These are phyloP conservation scores for Ctenosaura bakeri DNA, from an alignment of 2,797 vertebrate species.

Conservation along the genomic window DNA sequence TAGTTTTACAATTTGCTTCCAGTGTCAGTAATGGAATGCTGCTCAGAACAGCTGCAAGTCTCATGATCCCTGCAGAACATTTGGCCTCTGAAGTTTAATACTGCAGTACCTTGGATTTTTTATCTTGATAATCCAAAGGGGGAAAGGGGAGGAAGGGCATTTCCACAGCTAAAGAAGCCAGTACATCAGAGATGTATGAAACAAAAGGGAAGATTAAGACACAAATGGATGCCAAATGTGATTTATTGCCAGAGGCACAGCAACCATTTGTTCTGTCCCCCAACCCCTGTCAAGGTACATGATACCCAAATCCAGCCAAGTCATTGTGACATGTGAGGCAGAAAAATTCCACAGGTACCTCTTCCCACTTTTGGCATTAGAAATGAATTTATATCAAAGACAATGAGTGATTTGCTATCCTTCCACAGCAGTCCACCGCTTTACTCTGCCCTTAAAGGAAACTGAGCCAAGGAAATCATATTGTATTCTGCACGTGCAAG, in stretches of 20 bases:
- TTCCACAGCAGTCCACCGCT: neutral
- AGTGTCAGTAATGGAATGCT: rapidly evolving
- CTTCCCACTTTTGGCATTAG: neutral
- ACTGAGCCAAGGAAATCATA: neutral
- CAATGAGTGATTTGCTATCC: neutral
- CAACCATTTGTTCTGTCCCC: neutral
- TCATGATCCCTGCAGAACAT: neutral
- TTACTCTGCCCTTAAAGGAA: neutral
- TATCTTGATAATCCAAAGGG: neutral
- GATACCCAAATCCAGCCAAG: neutral
- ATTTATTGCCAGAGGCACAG: neutral
- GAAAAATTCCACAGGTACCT: neutral
- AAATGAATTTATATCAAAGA: neutral
- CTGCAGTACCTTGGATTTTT: neutral
- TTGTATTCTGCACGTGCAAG: too few relatives aligned
- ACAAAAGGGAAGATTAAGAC: neutral
- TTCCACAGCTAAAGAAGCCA: neutral
- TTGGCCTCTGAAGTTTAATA: neutral
- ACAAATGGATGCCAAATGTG: neutral
- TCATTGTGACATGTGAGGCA: neutral
- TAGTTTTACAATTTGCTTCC: neutral
- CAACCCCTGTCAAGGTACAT: neutral
- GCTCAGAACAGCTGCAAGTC: neutral
- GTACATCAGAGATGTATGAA: neutral
- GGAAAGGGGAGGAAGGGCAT: neutral